A percentile compares a stretch with the other conserved stretches of the same genome.
phyloP scores from a whole-genome alignment of 1,140 invertebrate species.

The Copidosoma floridanum region DNA sequence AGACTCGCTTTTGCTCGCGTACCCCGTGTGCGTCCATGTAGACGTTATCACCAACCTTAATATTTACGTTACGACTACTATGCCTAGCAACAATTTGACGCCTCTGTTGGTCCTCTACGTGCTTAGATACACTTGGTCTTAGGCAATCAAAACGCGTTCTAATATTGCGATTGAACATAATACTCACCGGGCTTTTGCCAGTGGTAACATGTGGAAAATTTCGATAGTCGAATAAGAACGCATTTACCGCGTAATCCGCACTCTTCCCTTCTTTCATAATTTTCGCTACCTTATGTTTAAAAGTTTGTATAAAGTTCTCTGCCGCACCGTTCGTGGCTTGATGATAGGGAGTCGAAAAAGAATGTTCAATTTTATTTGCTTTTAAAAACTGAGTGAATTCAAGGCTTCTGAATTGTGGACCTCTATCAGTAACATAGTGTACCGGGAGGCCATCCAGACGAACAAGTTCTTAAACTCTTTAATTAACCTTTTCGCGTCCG shows the following conservation, averaged over 20 bases:
- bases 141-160: slow-evolving; percentile 16
- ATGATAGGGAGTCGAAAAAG: slow-evolving; percentile 37
- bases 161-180: slow-evolving; percentile 8
- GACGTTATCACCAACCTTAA: neutral
- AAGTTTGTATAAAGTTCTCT: slow-evolving; percentile 40
- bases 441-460: slow-evolving; percentile 25
- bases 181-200: slow-evolving; percentile 6
- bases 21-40: neutral
- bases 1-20: neutral
- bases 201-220: slow-evolving; percentile 11
- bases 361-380: slow-evolving; percentile 36
- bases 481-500: slow-evolving; percentile 23
- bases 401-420: slow-evolving; percentile 22
- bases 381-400: slow-evolving; percentile 35
- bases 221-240: slow-evolving; percentile 14
- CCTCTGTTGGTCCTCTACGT: neutral
- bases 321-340: slow-evolving; percentile 44
- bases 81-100: neutral
- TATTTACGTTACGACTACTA: neutral
- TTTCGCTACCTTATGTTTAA: slow-evolving; percentile 38
- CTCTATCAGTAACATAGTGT: neutral
- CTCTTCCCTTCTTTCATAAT: slow-evolving; percentile 10
- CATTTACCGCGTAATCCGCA: slow-evolving; percentile 4
- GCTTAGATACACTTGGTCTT: neutral
- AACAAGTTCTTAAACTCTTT: slow-evolving; percentile 13